Evolutionary conservation across 2,797 vertebrate genomes (phyloP).

Genomic region (Prunella strophiata): DNA sequence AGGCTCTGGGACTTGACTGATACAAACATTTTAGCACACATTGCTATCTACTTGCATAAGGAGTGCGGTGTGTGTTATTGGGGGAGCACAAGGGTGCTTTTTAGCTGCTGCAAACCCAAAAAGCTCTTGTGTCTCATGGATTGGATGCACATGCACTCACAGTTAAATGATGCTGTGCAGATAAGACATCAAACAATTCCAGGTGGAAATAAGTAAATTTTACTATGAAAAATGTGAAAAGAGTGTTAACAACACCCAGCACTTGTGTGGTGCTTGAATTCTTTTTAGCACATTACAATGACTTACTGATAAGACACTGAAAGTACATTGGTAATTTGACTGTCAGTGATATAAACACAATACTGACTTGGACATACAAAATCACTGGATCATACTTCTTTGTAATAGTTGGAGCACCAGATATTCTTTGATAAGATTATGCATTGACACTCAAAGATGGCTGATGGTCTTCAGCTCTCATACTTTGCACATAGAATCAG

Average conservation of each 20-base stretch:
- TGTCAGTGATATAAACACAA: neutral
- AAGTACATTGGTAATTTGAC: neutral
- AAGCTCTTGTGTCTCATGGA: neutral
- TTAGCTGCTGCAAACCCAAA: neutral
- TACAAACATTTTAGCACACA: neutral
- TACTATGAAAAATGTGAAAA: neutral
- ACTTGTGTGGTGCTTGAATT: neutral
- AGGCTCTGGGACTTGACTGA: neutral
- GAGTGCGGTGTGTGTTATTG: neutral
- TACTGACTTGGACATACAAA: neutral
- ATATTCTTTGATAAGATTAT: neutral
- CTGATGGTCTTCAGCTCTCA: neutral
- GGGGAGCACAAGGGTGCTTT: neutral
- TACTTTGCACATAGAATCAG: neutral
- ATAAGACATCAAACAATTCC: neutral
- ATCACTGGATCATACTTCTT: neutral
- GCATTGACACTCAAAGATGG: neutral
- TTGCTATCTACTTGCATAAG: neutral
- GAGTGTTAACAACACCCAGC: neutral
- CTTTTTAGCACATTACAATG: neutral
- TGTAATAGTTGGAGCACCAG: neutral
- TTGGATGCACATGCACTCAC: neutral
- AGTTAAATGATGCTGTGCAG: neutral
- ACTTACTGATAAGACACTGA: neutral
- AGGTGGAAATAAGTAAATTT: neutral